Base-by-base conservation (phyloP, 2,888 invertebrate genomes). In the Drosophila longiperda region DNA sequence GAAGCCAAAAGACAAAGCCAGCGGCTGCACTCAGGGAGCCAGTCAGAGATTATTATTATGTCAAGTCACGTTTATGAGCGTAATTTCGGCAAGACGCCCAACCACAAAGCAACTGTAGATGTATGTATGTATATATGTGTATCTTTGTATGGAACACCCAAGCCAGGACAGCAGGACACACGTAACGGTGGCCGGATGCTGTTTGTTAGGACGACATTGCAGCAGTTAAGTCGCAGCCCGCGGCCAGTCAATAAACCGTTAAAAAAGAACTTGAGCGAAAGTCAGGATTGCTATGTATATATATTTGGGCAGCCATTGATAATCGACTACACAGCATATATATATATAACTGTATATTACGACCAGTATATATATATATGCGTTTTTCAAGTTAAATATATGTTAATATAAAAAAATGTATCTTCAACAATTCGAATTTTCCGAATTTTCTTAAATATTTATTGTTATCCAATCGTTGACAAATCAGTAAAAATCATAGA, bases 41-140 rank as follows among this genome's bases (percentile, higher is more conserved):
- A 86, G 80, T 72, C 83, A 80, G 77, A 83, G 90, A 92, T 92
- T 92, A 91, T 91, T 92, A 92, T 91, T 92, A 92, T 92, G 92
- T 92, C 91, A 91, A 92, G 92, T 92, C 92, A 92, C 92, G 92
- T 92, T 92, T 92, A 89, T 91, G 89, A 89, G 89, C 88, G 87
- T 89, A 90, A 89, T 91, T 91, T 90, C 87, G 88, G 84, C 86
- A 88, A 77, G 82, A 73, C 82, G 70, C 75, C 62, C 67, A 59
- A 40, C 73, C 65, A 52, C 66, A 73, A 65, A 62, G 54, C 66
- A 77, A 61, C 70, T 55, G 74, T 63, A 59, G 50, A 40, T 63
- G 48, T 38, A 26, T 53, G 36, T 49, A 45, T 15, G 26, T 26
- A 53, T 40, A n/a, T 54, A 11, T 57, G 17, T 57, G 7, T 60